Conservation (phyloP, 2,797 vertebrate species). For the Tarsius wallacei region DNA sequence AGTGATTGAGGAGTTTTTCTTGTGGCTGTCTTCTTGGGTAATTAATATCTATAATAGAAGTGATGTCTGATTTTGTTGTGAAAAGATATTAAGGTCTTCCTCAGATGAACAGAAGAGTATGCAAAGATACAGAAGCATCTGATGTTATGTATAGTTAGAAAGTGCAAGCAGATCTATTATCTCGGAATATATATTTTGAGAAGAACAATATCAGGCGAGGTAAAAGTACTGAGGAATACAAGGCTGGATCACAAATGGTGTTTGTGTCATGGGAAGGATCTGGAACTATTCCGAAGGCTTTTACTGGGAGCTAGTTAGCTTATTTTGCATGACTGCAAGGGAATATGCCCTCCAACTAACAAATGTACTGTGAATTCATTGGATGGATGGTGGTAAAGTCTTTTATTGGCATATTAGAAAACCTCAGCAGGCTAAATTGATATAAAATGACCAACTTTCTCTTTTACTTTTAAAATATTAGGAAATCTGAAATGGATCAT, state of each 20-base stretch:
- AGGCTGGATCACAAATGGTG: neutral
- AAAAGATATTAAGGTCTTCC: neutral
- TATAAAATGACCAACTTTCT: constrained; percentile 88
- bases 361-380: constrained; percentile 67
- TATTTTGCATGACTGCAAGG: neutral
- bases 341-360: constrained; percentile 19
- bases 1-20: neutral
- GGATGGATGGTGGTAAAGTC: constrained; percentile 63
- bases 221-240: neutral
- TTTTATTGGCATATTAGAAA: constrained; percentile 85
- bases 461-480: constrained; percentile 89
- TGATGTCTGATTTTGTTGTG: neutral
- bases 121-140: neutral
- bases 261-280: neutral
- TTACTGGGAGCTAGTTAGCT: constrained; percentile 5
- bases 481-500: constrained; percentile 88
- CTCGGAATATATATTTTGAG: neutral
- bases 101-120: neutral
- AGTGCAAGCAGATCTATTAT: neutral
- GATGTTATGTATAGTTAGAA: neutral
- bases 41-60: neutral
- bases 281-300: neutral
- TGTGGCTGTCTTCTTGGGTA: neutral
- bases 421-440: constrained; percentile 85
- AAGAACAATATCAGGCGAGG: neutral